A percentile compares a stretch with the other conserved stretches of the same genome.
Conservation (phyloP, 2,888 invertebrate species). For the Nycteola revayana region DNA sequence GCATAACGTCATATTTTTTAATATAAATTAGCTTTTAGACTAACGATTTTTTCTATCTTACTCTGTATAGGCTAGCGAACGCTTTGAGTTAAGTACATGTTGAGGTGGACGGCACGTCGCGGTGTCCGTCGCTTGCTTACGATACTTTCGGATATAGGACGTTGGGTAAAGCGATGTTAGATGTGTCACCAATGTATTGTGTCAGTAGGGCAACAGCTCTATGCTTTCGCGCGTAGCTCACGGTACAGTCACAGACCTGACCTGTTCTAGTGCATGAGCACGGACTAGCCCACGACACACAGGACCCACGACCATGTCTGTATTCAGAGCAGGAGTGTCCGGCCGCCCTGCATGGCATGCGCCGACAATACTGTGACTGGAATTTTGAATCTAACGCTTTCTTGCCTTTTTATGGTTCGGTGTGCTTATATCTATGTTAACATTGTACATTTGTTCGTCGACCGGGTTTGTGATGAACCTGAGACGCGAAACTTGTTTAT, state of each 20-base stretch:
- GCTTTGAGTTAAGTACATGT: slow-evolving; percentile 28
- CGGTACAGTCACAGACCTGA: slow-evolving; percentile 67
- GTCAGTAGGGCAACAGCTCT: slow-evolving; percentile 40
- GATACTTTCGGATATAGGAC: slow-evolving; percentile 44
- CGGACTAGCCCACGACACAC: slow-evolving; percentile 22
- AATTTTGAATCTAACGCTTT: slow-evolving; percentile 74
- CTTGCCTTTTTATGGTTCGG: slow-evolving; percentile 75
- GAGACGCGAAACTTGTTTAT: slow-evolving; percentile 14
- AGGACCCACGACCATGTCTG: slow-evolving; percentile 45
- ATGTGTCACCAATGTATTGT: slow-evolving; percentile 52
- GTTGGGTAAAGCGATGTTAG: slow-evolving; percentile 56
- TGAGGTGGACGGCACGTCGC: slow-evolving; percentile 22
- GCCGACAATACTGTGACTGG: slow-evolving; percentile 65
- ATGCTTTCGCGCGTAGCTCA: slow-evolving; percentile 66
- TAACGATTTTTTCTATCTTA: slow-evolving; percentile 23
- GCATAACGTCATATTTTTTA: slow-evolving; percentile 31
- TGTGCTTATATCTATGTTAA: slow-evolving; percentile 72
- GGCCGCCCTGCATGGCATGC: slow-evolving; percentile 54
- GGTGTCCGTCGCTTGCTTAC: slow-evolving; percentile 39
- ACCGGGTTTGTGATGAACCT: slow-evolving; percentile 10
- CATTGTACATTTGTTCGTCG: slow-evolving; percentile 29
- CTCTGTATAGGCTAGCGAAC: slow-evolving; percentile 39
- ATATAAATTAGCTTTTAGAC: slow-evolving; percentile 56
- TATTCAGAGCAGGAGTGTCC: slow-evolving; percentile 56
- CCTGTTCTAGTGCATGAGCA: slow-evolving; percentile 45